Evolutionary conservation across 2,797 vertebrate genomes (phyloP).

Genomic region (Craterocephalus amniculus): DNA sequence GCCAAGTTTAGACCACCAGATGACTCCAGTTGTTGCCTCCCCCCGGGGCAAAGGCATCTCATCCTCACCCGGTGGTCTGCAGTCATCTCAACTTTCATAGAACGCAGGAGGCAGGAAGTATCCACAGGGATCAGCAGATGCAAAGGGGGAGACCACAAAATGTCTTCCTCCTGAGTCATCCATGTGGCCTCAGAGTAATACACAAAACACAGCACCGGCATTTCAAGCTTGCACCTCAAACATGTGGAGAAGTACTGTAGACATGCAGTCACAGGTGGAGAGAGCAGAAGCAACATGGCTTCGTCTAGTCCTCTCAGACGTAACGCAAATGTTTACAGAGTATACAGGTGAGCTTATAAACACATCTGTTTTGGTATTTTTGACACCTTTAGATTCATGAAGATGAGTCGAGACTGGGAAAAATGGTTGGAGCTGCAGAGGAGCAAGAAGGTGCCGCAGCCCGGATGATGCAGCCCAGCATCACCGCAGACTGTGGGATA

Average conservation of each 20-base stretch:
- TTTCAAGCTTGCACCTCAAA: constrained; percentile 1
- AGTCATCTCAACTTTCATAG: constrained; percentile 78
- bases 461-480: too few species aligned
- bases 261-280: constrained; percentile 20
- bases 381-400: too few species aligned
- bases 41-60: constrained; percentile 54
- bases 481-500: too few species aligned
- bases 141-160: constrained; percentile 59
- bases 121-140: constrained; percentile 70
- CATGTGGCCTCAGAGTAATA: constrained; percentile 57
- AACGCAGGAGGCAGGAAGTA: constrained; percentile 69
- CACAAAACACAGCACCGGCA: constrained; percentile 8
- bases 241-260: neutral
- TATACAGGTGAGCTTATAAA: accelerated
- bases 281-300: neutral
- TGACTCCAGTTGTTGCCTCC: constrained; percentile 71
- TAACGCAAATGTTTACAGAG: neutral
- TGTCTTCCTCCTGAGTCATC: constrained; percentile 58
- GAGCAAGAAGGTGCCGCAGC: too few species aligned
- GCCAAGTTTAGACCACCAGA: constrained; percentile 70
- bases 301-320: neutral
- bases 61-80: constrained; percentile 75
- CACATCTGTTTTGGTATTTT: neutral
- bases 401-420: too few species aligned
- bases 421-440: too few species aligned